Evolutionary conservation across 2,113 vertebrate genomes (phyloP).

Genomic region (Pseudopipra pipra): DNA sequence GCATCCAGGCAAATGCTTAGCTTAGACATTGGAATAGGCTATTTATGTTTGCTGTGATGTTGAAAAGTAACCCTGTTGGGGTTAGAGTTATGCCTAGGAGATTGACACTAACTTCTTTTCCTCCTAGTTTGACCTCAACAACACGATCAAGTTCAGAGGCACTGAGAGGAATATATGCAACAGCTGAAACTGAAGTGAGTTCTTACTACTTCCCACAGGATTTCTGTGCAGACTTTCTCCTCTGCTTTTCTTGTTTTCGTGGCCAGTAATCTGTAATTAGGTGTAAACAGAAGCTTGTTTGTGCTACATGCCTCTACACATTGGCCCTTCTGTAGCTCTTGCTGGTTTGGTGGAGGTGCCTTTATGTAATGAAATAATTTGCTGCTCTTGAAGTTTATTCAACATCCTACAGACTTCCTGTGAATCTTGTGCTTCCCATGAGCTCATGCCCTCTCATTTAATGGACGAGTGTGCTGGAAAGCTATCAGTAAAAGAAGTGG

Average conservation of each 20-base stretch:
- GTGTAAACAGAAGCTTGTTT: not conserved
- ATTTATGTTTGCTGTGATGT: not conserved
- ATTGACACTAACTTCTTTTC: not conserved
- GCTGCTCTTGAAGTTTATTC: not conserved
- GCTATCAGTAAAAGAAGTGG: not conserved
- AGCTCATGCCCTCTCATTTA: not conserved
- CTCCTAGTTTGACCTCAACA: conserved; percentile 88
- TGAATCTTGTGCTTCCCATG: not conserved
- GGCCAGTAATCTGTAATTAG: not conserved
- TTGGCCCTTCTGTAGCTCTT: not conserved
- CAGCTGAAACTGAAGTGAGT: conserved; percentile 88
- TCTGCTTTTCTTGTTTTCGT: not conserved
- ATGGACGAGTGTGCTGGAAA: not conserved
- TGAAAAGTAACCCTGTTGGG: not conserved
- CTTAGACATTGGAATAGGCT: not conserved
- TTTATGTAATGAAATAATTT: not conserved
- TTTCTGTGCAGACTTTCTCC: not conserved
- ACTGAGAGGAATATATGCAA: conserved; percentile 82
- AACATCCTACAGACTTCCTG: not conserved
- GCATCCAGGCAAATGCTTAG: not conserved
- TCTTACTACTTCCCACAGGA: not conserved
- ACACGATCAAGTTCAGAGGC: conserved; percentile 92
- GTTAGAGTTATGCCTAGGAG: not conserved
- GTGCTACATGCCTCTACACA: fast-evolving
- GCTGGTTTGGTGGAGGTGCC: not conserved